Base-by-base conservation (phyloP, 1,140 invertebrate species). In the Mercenaria mercenaria region DNA sequence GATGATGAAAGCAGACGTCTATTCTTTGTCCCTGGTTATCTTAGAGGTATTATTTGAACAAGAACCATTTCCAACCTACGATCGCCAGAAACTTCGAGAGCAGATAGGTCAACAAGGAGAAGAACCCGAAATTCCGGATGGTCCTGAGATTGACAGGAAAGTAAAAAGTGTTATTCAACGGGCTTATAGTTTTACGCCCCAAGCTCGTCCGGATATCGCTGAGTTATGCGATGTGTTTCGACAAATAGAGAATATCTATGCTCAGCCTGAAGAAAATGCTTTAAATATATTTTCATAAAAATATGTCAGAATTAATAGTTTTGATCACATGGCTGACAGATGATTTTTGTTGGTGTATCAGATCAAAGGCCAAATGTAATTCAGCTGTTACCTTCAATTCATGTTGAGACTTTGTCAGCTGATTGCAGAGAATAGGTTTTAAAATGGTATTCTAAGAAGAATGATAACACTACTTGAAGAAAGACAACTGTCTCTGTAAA, bases 1-100 rank as follows among this genome's bases (percentile, higher is more conserved):
- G 23, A 87, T 92, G 84, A 92, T 82, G 84, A 77, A 37, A 41
- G 79, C 89, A 4, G 91, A 92, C 74, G 52, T 90, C 23, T 92
- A 91, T 61, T 91, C 89, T n/a, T 74, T 84, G 32, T 52, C 67
- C 1, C 50, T 92, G 4, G 23, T 92, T n/a, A 47, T 90, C 4
- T 84, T 67, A 41, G 91, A 92, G 52, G 69, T 92, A 8, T 8
- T 87, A 6, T 87, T 39, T 20, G 87, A 92, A 84, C 82, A 90
- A 15, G 91, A 92, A 37, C 91, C 91, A 69, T 92, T 89, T 76
- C 20, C 43, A 47, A 67, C 80, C 26, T 50, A 88, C 2, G 84
- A 50, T 18, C 43, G 76, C n/a, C n/a, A 39, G 10, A 67, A 91
- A 20, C 50, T 92, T 29, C 67, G 41, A n/a, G 67, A 61, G 15